These are phyloP conservation scores for Diadema setosum DNA, from an alignment of 35 echinoderm and acorn worm species.

Conservation along the genomic window DNA sequence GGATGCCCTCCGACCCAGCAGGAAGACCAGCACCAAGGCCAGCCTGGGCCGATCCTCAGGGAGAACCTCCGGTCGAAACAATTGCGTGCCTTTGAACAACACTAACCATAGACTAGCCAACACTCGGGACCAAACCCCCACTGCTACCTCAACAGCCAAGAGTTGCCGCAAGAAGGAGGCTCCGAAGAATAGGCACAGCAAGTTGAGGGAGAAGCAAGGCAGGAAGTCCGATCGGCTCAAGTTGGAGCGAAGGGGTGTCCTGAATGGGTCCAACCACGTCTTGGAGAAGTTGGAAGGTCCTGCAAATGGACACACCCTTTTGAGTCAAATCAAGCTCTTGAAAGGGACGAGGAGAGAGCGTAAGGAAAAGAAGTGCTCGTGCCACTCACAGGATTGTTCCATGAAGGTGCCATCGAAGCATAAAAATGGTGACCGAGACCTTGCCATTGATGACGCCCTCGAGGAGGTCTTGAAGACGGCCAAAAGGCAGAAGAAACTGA, in stretches of 20 bases:
- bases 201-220: neutral
- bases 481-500: slow-evolving; percentile 3
- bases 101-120: neutral
- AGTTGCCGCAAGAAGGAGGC: neutral
- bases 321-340: neutral
- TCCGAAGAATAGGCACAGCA: neutral
- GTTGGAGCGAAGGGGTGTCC: neutral
- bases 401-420: neutral
- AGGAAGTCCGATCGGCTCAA: neutral
- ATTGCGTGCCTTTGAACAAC: slow-evolving; percentile 4
- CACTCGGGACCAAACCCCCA: neutral
- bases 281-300: neutral
- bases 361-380: neutral
- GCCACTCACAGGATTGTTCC: neutral
- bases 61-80: neutral
- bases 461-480: slow-evolving; percentile 2
- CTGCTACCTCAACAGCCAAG: neutral
- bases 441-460: neutral
- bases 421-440: neutral
- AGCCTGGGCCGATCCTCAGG: slow-evolving; percentile 5
- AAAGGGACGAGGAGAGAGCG: slow-evolving; percentile 3
- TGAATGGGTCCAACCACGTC: neutral
- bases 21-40: neutral
- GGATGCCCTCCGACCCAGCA: neutral
- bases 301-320: neutral